phyloP scores from a whole-genome alignment of 2,888 invertebrate genomes.

The Zygaena filipendulae region DNA sequence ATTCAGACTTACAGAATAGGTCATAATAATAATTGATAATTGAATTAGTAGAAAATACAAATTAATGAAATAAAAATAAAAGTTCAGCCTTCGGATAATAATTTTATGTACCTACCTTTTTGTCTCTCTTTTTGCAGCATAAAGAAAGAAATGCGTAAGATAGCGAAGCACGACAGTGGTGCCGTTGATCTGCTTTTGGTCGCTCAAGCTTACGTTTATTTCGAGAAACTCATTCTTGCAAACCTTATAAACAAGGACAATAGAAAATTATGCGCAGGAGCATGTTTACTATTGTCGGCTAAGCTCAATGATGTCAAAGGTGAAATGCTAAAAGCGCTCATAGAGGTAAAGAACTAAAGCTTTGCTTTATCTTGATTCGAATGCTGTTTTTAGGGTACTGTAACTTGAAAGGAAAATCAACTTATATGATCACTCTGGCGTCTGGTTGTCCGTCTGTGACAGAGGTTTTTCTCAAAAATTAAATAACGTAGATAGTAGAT shows the following conservation, averaged over 20 bases:
- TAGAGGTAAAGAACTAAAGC: too few species aligned
- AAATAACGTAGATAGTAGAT: too few species aligned
- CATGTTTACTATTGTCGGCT: slow-evolving; percentile 92
- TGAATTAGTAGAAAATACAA: too few species aligned
- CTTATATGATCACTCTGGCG: too few species aligned
- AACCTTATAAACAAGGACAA: slow-evolving; percentile 95
- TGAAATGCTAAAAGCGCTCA: slow-evolving; percentile 82
- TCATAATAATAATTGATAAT: too few species aligned
- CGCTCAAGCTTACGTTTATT: slow-evolving; percentile 98
- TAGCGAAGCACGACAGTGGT: slow-evolving; percentile 85
- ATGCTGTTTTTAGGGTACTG: too few species aligned
- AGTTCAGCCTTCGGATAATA: too few species aligned
- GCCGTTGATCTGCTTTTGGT: slow-evolving; percentile 89
- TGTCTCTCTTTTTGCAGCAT: slow-evolving; percentile 70
- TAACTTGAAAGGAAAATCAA: too few species aligned
- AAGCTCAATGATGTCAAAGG: slow-evolving; percentile 98
- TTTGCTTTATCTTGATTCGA: too few species aligned
- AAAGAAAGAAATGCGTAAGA: slow-evolving; percentile 95
- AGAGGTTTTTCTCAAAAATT: too few species aligned
- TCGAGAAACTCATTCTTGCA: slow-evolving; percentile 94
- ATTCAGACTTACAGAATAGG: too few species aligned
- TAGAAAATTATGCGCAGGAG: slow-evolving; percentile 94
- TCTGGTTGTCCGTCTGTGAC: not conserved
- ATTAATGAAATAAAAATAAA: too few species aligned
- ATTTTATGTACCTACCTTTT: not conserved